A percentile compares a stretch with the other conserved stretches of the same genome.
Evolutionary conservation across 2,797 vertebrate genomes (phyloP).

Genomic region (Manis javanica): DNA sequence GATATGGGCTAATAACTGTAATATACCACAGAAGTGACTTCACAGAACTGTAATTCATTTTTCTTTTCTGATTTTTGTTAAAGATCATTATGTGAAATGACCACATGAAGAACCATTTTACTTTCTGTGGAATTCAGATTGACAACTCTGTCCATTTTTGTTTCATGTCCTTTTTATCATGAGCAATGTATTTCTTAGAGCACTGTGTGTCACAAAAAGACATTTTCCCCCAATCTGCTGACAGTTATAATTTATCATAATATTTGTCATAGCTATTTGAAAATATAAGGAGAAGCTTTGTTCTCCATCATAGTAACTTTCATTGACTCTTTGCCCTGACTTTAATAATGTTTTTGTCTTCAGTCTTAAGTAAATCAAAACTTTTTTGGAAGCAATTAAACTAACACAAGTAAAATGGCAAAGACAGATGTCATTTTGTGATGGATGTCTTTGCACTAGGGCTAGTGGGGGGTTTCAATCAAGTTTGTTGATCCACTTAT

Average conservation of each 20-base stretch:
- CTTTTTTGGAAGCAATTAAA: neutral
- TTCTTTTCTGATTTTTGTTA: neutral
- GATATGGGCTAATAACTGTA: neutral
- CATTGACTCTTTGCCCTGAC: neutral
- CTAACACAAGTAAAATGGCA: neutral
- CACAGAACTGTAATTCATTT: neutral
- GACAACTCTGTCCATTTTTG: neutral
- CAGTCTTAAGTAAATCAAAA: neutral
- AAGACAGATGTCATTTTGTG: neutral
- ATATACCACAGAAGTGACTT: neutral
- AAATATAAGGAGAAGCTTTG: neutral
- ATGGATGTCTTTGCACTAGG: neutral
- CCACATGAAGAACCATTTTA: neutral
- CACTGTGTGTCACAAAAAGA: neutral
- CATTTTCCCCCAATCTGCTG: neutral
- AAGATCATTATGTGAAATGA: neutral
- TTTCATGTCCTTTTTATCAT: neutral
- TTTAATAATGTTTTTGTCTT: neutral
- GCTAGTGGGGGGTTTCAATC: neutral
- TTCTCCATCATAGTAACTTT: neutral
- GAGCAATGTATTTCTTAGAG: neutral
- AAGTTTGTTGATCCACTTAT: neutral
- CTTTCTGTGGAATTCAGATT: constrained; percentile 6
- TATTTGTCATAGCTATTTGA: neutral
- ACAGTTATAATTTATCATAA: neutral